These are phyloP conservation scores for Labeo catla DNA, from an alignment of 2,113 vertebrate species.

Conservation along the genomic window DNA sequence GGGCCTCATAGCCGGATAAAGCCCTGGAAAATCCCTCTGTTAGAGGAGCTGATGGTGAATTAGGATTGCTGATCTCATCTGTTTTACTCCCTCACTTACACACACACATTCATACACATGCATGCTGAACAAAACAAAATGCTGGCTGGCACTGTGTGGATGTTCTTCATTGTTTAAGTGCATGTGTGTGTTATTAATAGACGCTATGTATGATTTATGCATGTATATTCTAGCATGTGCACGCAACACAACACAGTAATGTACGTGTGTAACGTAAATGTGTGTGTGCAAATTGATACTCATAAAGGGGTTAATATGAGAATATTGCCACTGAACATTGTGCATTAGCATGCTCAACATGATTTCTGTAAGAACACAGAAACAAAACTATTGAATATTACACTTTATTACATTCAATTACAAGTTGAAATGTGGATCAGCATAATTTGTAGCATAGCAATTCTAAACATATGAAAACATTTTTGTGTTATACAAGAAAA, in stretches of 20 bases:
- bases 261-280: neutral
- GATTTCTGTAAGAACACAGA: neutral
- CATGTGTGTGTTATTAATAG: slow-evolving; percentile 39
- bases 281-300: neutral
- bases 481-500: neutral
- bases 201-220: slow-evolving; percentile 28
- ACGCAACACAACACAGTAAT: neutral
- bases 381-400: neutral
- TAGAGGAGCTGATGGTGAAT: slow-evolving; percentile 63
- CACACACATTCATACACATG: slow-evolving; percentile 52
- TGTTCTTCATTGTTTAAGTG: slow-evolving; percentile 65
- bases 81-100: slow-evolving; percentile 56
- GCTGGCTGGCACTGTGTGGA: slow-evolving; percentile 66
- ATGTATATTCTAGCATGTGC: neutral
- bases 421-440: neutral
- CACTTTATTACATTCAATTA: neutral
- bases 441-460: neutral
- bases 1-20: slow-evolving; percentile 43
- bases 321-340: neutral
- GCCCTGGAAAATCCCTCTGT: slow-evolving; percentile 63
- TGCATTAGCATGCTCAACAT: neutral
- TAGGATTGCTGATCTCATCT: slow-evolving; percentile 69
- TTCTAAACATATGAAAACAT: neutral
- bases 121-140: slow-evolving; percentile 72
- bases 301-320: neutral